Evolutionary conservation across 2,113 vertebrate genomes (phyloP), one percentile per base, ranked within the genome.

Genomic region (Plecturocebus donacophilus): DNA sequence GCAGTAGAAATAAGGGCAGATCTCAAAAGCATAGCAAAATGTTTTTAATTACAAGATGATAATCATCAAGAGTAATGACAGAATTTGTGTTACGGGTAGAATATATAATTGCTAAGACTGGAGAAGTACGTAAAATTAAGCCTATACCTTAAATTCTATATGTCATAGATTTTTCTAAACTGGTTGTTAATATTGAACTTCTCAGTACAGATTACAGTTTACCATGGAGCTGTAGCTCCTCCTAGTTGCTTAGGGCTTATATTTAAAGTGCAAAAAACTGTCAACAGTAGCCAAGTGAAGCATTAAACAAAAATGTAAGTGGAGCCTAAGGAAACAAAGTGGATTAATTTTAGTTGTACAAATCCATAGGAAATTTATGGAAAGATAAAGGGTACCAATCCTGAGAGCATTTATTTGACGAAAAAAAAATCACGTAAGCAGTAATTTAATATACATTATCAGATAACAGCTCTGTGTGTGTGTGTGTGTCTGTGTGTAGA

Each of bases 11-110:
- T 92, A 97, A 95, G 45, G 73, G 30, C 38, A 80, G 54, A 66
- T 92, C 20, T 79, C 87, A 61, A 98, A 97, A 95, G 75, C 73
- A 96, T 49, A 95, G 25, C 25, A 96, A 84, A 96, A 94, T 96
- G 14, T 91, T 81, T 96, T 98, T 97, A 98, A 98, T 98, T 98
- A 96, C 45, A 96, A 93, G 71, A 95, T 96, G 42, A 97, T 98
- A 97, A 94, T 94, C 68, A 95, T 96, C 30, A 97, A 88, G 87
- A 96, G 71, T 54, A 98, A 96, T 76, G 91, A 20, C 1, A 52
- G 14, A 80, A 96, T 96, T 94, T 97, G 9, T n/a, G 25, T 96
- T 96, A 75, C 96, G 19, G 95, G 13, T 49, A 73, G 35, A 85
- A 92, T 95, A 40, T 12, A 38, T n/a, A 95, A n/a, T 87, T 96